These are phyloP conservation scores for Morinoia aosen DNA, from an alignment of 2,888 invertebrate genomes.

Conservation along the genomic window DNA sequence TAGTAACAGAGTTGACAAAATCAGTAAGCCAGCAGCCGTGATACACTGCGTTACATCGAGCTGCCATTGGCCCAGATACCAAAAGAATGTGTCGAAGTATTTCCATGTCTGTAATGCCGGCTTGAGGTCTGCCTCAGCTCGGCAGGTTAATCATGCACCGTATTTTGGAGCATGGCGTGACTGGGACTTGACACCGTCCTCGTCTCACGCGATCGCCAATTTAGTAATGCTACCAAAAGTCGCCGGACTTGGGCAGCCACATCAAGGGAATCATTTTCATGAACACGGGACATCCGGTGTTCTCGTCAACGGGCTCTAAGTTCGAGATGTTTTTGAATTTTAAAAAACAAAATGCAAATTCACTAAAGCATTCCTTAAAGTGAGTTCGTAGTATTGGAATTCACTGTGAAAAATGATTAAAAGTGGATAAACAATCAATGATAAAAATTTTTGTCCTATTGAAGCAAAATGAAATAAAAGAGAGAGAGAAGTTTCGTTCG, in stretches of 20 bases:
- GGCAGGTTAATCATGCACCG: background rate
- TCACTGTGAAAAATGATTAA: background rate
- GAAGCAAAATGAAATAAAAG: background rate
- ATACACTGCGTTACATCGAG: background rate
- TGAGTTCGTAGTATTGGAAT: background rate
- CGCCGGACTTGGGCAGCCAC: background rate
- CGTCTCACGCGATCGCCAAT: constrained; percentile 29
- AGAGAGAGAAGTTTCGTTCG: background rate
- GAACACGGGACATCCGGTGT: background rate
- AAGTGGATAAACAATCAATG: background rate
- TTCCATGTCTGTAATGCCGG: background rate
- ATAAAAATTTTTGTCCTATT: background rate
- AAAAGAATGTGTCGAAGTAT: background rate
- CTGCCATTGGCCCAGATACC: background rate
- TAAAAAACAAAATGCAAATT: background rate
- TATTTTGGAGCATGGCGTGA: background rate
- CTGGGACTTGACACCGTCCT: background rate
- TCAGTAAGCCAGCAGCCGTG: too few relatives aligned
- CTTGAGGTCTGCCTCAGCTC: background rate
- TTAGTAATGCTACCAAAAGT: constrained; percentile 16
- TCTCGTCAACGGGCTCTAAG: too few relatives aligned
- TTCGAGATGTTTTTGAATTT: background rate
- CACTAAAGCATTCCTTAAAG: background rate
- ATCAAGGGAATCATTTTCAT: background rate
- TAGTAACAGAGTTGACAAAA: too few relatives aligned